These are phyloP conservation scores for Zaprionus obscuricornis DNA, from an alignment of 2,888 invertebrate genomes.

Conservation along the genomic window DNA sequence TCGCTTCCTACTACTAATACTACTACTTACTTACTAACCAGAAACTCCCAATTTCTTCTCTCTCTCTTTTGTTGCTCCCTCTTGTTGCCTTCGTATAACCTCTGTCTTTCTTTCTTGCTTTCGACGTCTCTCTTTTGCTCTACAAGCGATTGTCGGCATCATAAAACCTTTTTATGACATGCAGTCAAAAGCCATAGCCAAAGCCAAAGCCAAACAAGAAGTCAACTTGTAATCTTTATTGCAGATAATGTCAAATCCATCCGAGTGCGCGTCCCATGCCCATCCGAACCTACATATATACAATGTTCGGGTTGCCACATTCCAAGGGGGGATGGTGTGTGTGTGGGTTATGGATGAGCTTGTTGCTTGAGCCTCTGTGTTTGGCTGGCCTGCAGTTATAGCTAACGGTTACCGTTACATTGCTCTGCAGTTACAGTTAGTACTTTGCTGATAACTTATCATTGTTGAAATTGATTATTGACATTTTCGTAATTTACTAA, in stretches of 20 bases:
- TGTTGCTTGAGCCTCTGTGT: neutral
- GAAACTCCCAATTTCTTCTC: no score
- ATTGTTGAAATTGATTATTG: slow-evolving; percentile 58
- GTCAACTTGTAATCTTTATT: slow-evolving; percentile 74
- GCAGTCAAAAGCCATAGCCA: slow-evolving; percentile 59
- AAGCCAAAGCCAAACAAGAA: slow-evolving; percentile 61
- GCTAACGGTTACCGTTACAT: slow-evolving; percentile 33
- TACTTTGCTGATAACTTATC: slow-evolving; percentile 56
- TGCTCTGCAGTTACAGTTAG: slow-evolving; percentile 15
- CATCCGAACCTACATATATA: slow-evolving; percentile 5
- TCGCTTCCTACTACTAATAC: no score
- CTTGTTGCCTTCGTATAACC: no score
- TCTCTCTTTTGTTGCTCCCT: neutral
- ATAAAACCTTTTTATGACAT: slow-evolving; percentile 72
- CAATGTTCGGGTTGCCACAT: no score
- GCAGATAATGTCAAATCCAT: slow-evolving; percentile 76
- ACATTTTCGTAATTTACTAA: slow-evolving; percentile 49
- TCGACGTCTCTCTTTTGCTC: slow-evolving; percentile 1
- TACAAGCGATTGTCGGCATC: slow-evolving; percentile 52
- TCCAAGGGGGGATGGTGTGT: neutral
- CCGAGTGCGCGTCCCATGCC: slow-evolving; percentile 45
- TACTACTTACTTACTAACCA: no score
- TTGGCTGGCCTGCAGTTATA: slow-evolving; percentile 8
- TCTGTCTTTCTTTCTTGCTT: neutral
- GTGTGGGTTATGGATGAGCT: neutral